Evolutionary conservation across 2,797 vertebrate species (phyloP).

Genomic region (Rhinogobio ventralis): DNA sequence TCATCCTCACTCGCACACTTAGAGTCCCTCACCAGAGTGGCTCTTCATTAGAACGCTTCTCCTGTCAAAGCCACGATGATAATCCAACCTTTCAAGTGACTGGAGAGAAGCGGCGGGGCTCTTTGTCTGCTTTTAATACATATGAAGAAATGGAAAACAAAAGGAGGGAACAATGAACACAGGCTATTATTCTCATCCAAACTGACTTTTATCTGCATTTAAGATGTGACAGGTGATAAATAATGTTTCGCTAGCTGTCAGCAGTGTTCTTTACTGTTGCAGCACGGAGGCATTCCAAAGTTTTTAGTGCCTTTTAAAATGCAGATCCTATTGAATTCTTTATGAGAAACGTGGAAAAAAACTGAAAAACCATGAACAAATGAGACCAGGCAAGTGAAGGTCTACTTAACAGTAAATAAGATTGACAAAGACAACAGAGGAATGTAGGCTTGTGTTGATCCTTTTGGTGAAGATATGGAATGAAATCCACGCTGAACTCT

Average conservation of each 20-base stretch:
- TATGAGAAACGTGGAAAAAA: conserved; percentile 43
- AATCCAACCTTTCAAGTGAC: conserved; percentile 49
- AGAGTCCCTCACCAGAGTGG: conserved; percentile 24
- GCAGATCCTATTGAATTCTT: conserved; percentile 51
- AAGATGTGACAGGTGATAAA: conserved; percentile 58
- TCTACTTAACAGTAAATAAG: conserved; percentile 51
- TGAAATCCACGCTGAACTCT: conserved; percentile 53
- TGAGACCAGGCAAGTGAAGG: conserved; percentile 41
- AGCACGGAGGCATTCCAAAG: conserved; percentile 24
- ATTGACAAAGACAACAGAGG: conserved; percentile 54
- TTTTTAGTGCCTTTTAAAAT: conserved; percentile 48
- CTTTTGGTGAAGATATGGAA: conserved; percentile 43
- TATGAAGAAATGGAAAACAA: conserved; percentile 44
- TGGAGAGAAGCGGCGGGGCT: conserved; percentile 38
- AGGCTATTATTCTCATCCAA: conserved; percentile 50
- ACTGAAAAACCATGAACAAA: conserved; percentile 15
- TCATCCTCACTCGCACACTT: conserved; percentile 20
- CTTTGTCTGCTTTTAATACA: conserved; percentile 47
- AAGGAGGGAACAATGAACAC: conserved; percentile 55
- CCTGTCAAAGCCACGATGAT: conserved; percentile 48
- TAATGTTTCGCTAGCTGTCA: conserved; percentile 42
- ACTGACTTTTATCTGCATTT: conserved; percentile 61
- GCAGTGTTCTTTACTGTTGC: conserved; percentile 40
- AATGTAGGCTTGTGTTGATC: conserved; percentile 41
- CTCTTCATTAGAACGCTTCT: conserved; percentile 55